Evolutionary conservation across 2,113 vertebrate species (phyloP).

Genomic region (Rafetus swinhoei): DNA sequence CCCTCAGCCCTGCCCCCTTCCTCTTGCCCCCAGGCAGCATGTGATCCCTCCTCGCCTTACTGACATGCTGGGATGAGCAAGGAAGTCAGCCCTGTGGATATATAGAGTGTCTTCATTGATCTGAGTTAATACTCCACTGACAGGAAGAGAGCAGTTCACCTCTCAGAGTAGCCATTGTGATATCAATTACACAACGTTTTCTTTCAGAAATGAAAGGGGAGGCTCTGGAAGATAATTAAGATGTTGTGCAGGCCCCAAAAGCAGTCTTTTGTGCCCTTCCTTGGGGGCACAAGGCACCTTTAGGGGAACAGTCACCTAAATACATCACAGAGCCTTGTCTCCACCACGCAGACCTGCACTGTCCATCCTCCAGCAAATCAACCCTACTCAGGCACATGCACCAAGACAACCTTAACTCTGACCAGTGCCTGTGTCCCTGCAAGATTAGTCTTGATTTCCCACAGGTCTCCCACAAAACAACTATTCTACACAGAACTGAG

Average conservation of each 20-base stretch:
- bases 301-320: accelerated
- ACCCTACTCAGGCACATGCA: neutral
- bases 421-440: neutral
- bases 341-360: accelerated
- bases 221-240: accelerated
- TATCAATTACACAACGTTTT: neutral
- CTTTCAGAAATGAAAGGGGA: neutral
- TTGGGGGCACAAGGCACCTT: accelerated
- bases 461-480: neutral
- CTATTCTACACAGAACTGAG: neutral
- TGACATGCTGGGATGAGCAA: neutral
- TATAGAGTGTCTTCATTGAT: neutral
- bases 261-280: neutral
- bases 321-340: neutral
- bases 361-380: accelerated
- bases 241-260: neutral
- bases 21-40: neutral
- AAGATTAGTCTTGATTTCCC: constrained; percentile 9
- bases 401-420: neutral
- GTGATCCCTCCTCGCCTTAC: neutral
- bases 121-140: no score
- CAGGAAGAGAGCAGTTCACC: accelerated
- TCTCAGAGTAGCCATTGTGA: accelerated
- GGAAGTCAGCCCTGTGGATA: neutral
- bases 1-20: neutral